Evolutionary conservation across 1,140 invertebrate species (phyloP), one percentile per base, ranked within the genome.

Genomic region (Tribolium madens): DNA sequence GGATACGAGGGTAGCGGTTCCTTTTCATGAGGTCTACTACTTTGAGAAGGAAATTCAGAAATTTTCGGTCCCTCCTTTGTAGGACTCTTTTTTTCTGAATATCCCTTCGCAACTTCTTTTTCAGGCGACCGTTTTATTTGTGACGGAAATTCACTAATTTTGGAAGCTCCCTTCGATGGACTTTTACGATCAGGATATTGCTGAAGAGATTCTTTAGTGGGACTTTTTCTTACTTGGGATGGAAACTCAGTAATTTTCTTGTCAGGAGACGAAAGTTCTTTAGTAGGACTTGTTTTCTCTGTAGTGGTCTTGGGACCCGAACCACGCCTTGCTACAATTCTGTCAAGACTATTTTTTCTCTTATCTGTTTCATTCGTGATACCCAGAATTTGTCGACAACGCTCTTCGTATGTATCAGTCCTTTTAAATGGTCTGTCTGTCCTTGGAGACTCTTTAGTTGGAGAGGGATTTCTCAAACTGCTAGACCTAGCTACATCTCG

Each of bases 351-450:
- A 18, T 17, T 57, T 46, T 81, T 76, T 79, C 77, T n/a, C 75
- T 81, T 15, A n/a, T 64, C 26, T 21, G 79, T 84, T 53, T 86
- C 84, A 26, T 85, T 84, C 47, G 86, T 87, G 85, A 91, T 90
- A 3, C 91, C 91, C 36, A 92, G 82, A 75, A 92, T 91, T 80
- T 91, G 89, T 21, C 89, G 85, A 79, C 91, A 91, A n/a, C 91
- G 86, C 84, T 92, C 91, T 85, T 92, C 91, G 71, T 91, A 92
- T n/a, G 91, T 92, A 84, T 92, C 91, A 42, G 89, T 89, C 80
- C 91, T 87, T 77, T 87, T 87, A 52, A 89, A 85, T 21, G 87
- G 87, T 70, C 78, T 81, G 9, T 81, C 75, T 81, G 76, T n/a
- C 70, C 53, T 69, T 69, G 69, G 26, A 15, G 14, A 21, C 13